Evolutionary conservation across 2,113 vertebrate species (phyloP), one percentile per base, ranked within the genome.

Genomic region (Lates calcarifer): DNA sequence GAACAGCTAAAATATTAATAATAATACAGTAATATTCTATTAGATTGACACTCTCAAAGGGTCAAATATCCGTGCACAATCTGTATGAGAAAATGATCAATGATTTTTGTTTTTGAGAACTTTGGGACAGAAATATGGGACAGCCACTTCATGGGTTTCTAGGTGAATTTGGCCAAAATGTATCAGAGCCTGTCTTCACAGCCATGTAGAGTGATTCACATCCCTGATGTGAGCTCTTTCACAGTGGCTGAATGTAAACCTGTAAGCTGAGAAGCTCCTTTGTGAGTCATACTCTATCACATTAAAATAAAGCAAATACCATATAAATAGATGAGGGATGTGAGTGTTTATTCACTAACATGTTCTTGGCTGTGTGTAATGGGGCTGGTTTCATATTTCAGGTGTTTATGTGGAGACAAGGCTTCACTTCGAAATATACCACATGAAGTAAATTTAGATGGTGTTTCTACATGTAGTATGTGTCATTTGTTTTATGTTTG

Each of bases 271-370:
- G 77, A 88, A 24, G 39, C 47, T 81, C 51, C 69, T 80, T 39
- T 78, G 63, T 74, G 81, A 89, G 37, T 68, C 82, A 63, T 57
- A 31, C 61, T 74, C 39, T 15, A 61, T 79, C 67, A 29, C 57
- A 24, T 71, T 62, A 58, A 79, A 78, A 87, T 78, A 66, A 72
- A 74, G 53, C 37, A 72, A 65, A 68, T 5, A 24, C 31, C 61
- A 77, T 91, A 86, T 79, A 90, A 90, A 92, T 90, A 89, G 81
- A 80, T n/a, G 61, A 67, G 58, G 55, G 77, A 74, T 64, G 76
- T 45, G 22, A 79, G 56, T 43, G 65, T 78, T 74, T 76, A 61
- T 85, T 82, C 31, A 55, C 7, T 65, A 29, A 6, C 35, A 18
- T 55, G 63, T 29, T 74, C 53, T 15, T 72, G 75, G 53, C 71